phyloP scores from a whole-genome alignment of 2,113 vertebrate species.

The Herpetotheres cachinnans region DNA sequence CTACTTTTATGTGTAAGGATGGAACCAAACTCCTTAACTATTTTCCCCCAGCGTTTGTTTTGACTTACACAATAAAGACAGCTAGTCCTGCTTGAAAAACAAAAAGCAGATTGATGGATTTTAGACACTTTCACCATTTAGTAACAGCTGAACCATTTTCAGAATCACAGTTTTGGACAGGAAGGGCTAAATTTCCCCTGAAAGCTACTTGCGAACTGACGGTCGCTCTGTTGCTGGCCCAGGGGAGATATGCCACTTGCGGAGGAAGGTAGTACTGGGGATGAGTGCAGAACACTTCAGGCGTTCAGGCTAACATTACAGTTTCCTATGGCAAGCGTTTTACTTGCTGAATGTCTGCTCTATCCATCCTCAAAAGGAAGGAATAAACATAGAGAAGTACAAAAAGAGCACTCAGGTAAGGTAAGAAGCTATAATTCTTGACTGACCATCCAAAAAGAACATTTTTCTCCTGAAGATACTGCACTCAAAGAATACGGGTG shows the following conservation, averaged over 20 bases:
- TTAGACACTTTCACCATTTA: not conserved
- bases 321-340: not conserved
- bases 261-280: not conserved
- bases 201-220: not conserved
- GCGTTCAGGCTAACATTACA: not conserved
- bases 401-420: not conserved
- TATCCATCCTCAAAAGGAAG: not conserved
- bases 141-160: not conserved
- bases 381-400: not conserved
- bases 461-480: not conserved
- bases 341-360: not conserved
- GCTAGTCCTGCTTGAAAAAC: not conserved
- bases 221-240: not conserved
- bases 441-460: not conserved
- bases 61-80: not conserved
- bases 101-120: not conserved
- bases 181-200: not conserved
- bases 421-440: not conserved
- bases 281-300: not conserved
- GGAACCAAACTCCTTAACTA: not conserved
- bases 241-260: not conserved
- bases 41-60: not conserved
- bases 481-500: not conserved
- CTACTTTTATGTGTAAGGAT: not conserved
- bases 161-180: not conserved